Evolutionary conservation across 2,888 invertebrate genomes (phyloP), one percentile per base, ranked within the genome.

Genomic region (Cantharis lateralis): DNA sequence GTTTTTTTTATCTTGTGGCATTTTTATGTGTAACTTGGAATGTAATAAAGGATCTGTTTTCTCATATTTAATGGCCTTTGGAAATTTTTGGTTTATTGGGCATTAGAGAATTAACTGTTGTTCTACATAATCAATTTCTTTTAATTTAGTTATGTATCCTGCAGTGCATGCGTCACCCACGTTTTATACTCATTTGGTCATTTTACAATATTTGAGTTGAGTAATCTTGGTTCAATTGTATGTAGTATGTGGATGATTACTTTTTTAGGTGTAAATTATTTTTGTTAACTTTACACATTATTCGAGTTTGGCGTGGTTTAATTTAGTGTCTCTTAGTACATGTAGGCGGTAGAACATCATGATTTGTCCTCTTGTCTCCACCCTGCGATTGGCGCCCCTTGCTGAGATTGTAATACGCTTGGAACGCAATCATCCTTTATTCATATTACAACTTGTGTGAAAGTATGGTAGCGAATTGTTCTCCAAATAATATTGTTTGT

Each of bases 361-460:
- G 86, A 86, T 85, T 86, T 86, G 86, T 86, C 83, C 83, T 80
- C 75, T 69, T 74, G 76, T 81, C 82, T 80, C 83, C 86, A 83
- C 86, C 86, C 83, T 72, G 80, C 84, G 83, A 85, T 86, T 85
- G 85, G 82, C 76, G 79, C 84, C 85, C 82, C 86, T 85, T 81
- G 82, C 82, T 72, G 85, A 76, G 84, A 82, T 78, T 80, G 82
- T 84, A 85, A 85, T 85, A 84, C 82, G 82, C 81, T 81, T 82
- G 80, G 83, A 85, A 84, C 84, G 86, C 84, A 86, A 86, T 86
- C 86, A 86, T 83, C 85, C 86, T 86, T 86, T 86, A 85, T 86
- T 83, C 84, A 84, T 82, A 86, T 86, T 85, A 85, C 83, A 81
- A 82, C 76, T 77, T 77, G 77, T 77, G 77, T 74, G 72, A n/a